Conservation (phyloP, 2,888 invertebrate genomes). For the Metopia argyrocephala region DNA sequence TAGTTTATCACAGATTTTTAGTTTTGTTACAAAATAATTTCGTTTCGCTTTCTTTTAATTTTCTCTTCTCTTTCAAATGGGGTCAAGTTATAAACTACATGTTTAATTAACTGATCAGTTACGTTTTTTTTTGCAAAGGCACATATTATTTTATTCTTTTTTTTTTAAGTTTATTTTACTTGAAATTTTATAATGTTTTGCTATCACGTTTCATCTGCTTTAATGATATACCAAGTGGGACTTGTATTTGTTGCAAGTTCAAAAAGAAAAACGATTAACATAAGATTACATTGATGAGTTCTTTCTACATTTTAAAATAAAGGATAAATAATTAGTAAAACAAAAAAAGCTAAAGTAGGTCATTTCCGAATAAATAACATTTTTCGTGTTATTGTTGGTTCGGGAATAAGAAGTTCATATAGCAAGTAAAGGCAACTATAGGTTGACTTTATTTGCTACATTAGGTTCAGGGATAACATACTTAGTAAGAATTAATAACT, state of each 20-base stretch:
- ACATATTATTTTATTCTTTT: background rate
- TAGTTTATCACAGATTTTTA: slow-evolving; percentile 9
- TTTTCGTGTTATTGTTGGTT: too few species aligned
- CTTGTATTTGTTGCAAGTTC: background rate
- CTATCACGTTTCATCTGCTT: slow-evolving; percentile 11
- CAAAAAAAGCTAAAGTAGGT: background rate
- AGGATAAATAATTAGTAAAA: background rate
- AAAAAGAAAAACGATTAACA: slow-evolving; percentile 25
- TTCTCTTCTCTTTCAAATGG: slow-evolving; percentile 13
- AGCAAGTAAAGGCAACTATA: background rate
- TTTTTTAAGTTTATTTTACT: background rate
- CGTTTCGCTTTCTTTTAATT: background rate
- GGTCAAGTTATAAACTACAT: slow-evolving; percentile 59
- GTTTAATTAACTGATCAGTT: slow-evolving; percentile 59
- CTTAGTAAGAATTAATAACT: too few species aligned
- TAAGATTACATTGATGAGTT: slow-evolving; percentile 39
- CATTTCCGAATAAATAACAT: too few species aligned
- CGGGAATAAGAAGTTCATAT: background rate
- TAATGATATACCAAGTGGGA: background rate
- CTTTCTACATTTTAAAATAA: background rate
- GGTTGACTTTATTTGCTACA: too few species aligned
- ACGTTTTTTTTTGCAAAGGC: background rate
- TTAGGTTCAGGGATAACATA: too few species aligned
- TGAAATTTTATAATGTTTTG: background rate
- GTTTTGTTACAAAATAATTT: slow-evolving; percentile 26